These are phyloP conservation scores for Carabus problematicus DNA, from an alignment of 2,888 invertebrate genomes.

Conservation along the genomic window DNA sequence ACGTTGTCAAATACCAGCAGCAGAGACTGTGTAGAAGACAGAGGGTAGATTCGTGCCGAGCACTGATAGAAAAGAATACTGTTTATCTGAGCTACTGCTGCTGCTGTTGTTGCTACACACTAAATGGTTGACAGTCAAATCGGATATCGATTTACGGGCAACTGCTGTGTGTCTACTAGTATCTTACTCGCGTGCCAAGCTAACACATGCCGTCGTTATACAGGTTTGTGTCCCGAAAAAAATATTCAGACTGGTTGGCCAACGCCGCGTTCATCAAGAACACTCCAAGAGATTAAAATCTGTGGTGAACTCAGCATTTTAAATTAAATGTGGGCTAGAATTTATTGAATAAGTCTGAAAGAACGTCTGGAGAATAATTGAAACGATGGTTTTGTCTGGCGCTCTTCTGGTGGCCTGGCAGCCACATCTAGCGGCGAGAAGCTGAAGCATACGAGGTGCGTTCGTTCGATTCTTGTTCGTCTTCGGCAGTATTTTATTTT, in stretches of 20 bases:
- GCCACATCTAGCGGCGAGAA: conserved; percentile 21
- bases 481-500: not conserved
- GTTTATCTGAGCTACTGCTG: conserved; percentile 14
- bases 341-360: conserved; percentile 40
- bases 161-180: not conserved
- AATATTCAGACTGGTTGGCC: conserved; percentile 14
- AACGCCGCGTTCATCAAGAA: conserved; percentile 5
- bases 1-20: not conserved
- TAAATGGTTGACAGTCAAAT: conserved; percentile 37
- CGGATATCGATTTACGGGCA: conserved; percentile 35
- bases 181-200: conserved; percentile 11
- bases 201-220: not conserved
- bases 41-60: conserved; percentile 5
- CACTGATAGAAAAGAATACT: conserved; percentile 12
- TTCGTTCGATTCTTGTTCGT: conserved; percentile 4
- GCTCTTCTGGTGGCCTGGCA: not conserved
- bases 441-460: conserved; percentile 18
- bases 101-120: not conserved
- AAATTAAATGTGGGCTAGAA: conserved; percentile 42
- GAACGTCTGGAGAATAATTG: conserved; percentile 19
- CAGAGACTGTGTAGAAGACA: not conserved
- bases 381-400: conserved; percentile 23
- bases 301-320: conserved; percentile 28
- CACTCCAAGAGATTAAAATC: conserved; percentile 36
- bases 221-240: not conserved